Conservation (phyloP, 2,113 vertebrate genomes). For the Papio anubis region DNA sequence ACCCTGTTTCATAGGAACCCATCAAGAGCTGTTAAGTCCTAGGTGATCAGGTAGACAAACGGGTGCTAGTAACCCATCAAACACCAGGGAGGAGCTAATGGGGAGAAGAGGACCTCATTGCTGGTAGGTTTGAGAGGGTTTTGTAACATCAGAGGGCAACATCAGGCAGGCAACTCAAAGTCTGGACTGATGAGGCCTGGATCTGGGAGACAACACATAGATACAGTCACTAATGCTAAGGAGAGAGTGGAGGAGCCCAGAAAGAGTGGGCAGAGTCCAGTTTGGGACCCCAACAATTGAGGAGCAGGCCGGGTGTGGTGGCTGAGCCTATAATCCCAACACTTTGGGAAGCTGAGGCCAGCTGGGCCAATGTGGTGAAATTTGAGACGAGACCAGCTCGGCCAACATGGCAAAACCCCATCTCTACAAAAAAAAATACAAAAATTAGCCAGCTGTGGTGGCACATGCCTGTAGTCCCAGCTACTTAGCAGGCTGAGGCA, state of each 20-base stretch:
- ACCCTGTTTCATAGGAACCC: not conserved
- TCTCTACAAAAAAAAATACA: too few species aligned
- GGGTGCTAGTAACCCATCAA: not conserved
- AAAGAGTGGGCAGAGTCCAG: not conserved
- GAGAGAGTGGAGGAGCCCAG: not conserved
- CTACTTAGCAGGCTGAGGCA: too few species aligned
- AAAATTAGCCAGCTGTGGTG: too few species aligned
- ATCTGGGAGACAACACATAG: not conserved
- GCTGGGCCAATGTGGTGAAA: too few species aligned
- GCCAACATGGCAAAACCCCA: too few species aligned
- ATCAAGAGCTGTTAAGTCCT: not conserved
- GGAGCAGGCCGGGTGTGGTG: too few species aligned
- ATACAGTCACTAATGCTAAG: accelerated
- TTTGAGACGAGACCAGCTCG: too few species aligned
- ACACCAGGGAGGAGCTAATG: not conserved
- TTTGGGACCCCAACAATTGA: not conserved
- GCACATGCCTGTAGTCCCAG: too few species aligned
- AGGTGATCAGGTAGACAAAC: not conserved
- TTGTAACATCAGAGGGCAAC: not conserved
- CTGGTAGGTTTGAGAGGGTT: not conserved
- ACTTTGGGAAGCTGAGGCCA: too few species aligned
- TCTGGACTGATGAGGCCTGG: not conserved
- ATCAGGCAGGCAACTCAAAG: not conserved
- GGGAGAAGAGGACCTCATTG: not conserved
- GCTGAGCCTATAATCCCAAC: too few species aligned